Conservation (phyloP, 2,888 invertebrate species). For the Trissonchulus latispiculum region DNA sequence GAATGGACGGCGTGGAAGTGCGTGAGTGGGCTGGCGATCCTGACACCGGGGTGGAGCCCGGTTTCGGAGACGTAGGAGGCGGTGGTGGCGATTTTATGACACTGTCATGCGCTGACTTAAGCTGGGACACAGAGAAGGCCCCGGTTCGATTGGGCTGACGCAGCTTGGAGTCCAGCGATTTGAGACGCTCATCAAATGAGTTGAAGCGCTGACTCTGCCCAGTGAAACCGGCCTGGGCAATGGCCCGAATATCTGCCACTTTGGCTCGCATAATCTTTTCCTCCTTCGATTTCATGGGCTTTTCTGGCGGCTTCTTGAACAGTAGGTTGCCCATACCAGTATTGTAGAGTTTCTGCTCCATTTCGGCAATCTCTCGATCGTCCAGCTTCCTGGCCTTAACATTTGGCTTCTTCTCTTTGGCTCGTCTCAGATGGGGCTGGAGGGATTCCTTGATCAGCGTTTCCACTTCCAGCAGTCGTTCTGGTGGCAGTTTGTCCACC, state of each 20-base stretch:
- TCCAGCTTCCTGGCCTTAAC: constrained; percentile 25
- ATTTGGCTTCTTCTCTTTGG: not conserved
- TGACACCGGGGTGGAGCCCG: not conserved
- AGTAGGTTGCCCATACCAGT: constrained; percentile 24
- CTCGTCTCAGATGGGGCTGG: not conserved
- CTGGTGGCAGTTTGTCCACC: constrained; percentile 21
- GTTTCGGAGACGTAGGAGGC: not conserved
- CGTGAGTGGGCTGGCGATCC: no score
- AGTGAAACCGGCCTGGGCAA: constrained; percentile 18
- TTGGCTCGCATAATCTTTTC: constrained; percentile 18
- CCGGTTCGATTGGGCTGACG: constrained; percentile 10
- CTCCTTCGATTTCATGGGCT: not conserved
- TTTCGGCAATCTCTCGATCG: constrained; percentile 25
- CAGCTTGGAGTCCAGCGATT: not conserved
- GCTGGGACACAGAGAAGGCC: constrained; percentile 1
- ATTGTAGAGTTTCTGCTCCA: constrained; percentile 27
- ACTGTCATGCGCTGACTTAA: constrained; percentile 1
- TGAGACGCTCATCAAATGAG: constrained; percentile 1
- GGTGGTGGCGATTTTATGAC: not conserved
- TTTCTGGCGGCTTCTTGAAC: constrained; percentile 18
- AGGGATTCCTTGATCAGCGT: constrained; percentile 7
- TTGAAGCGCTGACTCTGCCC: not conserved
- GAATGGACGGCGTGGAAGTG: not conserved
- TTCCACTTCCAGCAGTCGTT: not conserved
- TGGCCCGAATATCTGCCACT: constrained; percentile 11